Conservation (phyloP, 2,797 vertebrate species). For the Cheirogaleus major region DNA sequence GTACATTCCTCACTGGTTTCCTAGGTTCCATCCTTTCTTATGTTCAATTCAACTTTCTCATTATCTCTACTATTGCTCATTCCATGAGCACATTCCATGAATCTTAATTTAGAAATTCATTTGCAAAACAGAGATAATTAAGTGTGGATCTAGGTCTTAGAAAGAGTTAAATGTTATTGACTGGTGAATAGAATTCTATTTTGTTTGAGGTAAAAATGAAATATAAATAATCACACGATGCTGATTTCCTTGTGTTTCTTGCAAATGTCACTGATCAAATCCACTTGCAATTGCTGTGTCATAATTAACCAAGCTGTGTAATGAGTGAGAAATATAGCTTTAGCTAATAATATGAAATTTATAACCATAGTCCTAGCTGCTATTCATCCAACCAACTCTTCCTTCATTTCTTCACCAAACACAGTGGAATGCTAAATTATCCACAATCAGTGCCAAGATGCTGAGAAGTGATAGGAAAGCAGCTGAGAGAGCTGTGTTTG, state of each 20-base stretch:
- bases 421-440: not conserved
- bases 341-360: not conserved
- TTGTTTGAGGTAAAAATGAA: not conserved
- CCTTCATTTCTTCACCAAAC: not conserved
- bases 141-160: not conserved
- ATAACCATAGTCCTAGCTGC: not conserved
- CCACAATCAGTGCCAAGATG: not conserved
- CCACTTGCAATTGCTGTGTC: not conserved
- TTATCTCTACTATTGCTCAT: not conserved
- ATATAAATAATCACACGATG: not conserved
- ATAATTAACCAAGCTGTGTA: not conserved
- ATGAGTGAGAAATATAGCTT: not conserved
- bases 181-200: not conserved
- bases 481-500: not conserved
- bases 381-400: not conserved
- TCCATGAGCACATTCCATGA: not conserved
- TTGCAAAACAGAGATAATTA: not conserved
- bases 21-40: not conserved
- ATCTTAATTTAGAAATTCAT: not conserved
- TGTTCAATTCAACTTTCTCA: not conserved
- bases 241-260: not conserved
- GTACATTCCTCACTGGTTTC: not conserved
- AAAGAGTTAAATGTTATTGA: not conserved
- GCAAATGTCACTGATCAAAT: not conserved
- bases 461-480: not conserved